Percentiles rank a stretch among this genome's conserved stretches.
Conservation (phyloP, 1,140 invertebrate species). For the Scaptomyza montana region DNA sequence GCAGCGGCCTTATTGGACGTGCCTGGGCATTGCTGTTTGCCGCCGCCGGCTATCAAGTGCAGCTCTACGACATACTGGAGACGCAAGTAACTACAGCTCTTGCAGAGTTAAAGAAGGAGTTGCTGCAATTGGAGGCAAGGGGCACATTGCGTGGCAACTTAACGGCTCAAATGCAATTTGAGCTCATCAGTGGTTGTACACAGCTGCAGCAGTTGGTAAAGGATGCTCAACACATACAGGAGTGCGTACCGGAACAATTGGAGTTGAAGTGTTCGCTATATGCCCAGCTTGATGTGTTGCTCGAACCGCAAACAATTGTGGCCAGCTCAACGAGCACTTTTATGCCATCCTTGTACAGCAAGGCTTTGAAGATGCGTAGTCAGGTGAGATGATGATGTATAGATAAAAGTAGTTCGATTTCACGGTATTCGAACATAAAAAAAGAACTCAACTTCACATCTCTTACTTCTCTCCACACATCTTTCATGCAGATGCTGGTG, state of each 20-base stretch:
- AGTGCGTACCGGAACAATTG: slow-evolving; percentile 96
- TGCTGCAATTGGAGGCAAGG: slow-evolving; percentile 89
- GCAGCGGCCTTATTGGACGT: slow-evolving; percentile 94
- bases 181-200: slow-evolving; percentile 89
- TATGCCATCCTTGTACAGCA: slow-evolving; percentile 92
- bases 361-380: slow-evolving; percentile 83
- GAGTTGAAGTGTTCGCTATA: slow-evolving; percentile 93
- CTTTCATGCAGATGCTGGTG: slow-evolving; percentile 76
- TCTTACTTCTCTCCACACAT: too few relatives aligned
- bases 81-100: slow-evolving; percentile 90
- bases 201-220: slow-evolving; percentile 87
- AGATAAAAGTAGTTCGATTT: too few relatives aligned
- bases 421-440: too few relatives aligned
- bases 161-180: slow-evolving; percentile 89
- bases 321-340: slow-evolving; percentile 97
- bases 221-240: slow-evolving; percentile 91
- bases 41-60: slow-evolving; percentile 93
- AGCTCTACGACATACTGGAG: slow-evolving; percentile 92
- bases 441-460: too few relatives aligned
- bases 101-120: slow-evolving; percentile 89
- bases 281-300: slow-evolving; percentile 89
- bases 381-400: slow-evolving; percentile 52
- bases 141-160: slow-evolving; percentile 90
- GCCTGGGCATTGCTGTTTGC: slow-evolving; percentile 98
- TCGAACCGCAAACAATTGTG: slow-evolving; percentile 89